These are phyloP conservation scores for Rotaria magnacalcarata DNA, from an alignment of 2,888 invertebrate genomes.

Conservation along the genomic window DNA sequence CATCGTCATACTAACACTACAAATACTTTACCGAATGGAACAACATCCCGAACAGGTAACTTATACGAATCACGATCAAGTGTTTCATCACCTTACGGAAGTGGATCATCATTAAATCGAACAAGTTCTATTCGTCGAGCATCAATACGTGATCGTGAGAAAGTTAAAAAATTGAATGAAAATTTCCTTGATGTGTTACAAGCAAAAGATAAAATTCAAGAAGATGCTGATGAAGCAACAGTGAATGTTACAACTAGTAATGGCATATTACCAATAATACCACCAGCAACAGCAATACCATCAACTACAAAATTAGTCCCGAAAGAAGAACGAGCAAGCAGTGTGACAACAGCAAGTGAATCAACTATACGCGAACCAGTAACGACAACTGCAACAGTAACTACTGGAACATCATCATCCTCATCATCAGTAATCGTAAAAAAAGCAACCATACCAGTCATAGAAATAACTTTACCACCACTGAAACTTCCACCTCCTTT, in stretches of 20 bases:
- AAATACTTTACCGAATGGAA: not conserved
- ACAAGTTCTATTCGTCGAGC: slow-evolving; percentile 43
- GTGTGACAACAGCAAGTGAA: not conserved
- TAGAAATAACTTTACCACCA: not conserved
- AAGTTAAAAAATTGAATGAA: slow-evolving; percentile 37
- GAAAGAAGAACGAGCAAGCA: not conserved
- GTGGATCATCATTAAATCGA: slow-evolving; percentile 43
- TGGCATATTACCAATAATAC: not conserved
- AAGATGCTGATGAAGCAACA: slow-evolving; percentile 28
- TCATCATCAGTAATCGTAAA: not conserved
- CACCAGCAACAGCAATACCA: not conserved
- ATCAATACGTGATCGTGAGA: slow-evolving; percentile 44
- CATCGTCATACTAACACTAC: not conserved
- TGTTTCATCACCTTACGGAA: not conserved
- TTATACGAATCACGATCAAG: slow-evolving; percentile 36
- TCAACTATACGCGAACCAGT: not conserved
- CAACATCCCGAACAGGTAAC: slow-evolving; percentile 36
- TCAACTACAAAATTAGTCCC: not conserved
- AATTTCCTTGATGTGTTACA: slow-evolving; percentile 23
- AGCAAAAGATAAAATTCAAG: slow-evolving; percentile 22
- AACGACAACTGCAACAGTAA: not conserved
- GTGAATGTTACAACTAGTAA: not conserved
- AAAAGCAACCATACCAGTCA: not conserved
- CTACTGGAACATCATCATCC: not conserved
- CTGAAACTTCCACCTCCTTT: not conserved